phyloP scores from a whole-genome alignment of 2,797 vertebrate species.

The Odontamblyopus rebecca region DNA sequence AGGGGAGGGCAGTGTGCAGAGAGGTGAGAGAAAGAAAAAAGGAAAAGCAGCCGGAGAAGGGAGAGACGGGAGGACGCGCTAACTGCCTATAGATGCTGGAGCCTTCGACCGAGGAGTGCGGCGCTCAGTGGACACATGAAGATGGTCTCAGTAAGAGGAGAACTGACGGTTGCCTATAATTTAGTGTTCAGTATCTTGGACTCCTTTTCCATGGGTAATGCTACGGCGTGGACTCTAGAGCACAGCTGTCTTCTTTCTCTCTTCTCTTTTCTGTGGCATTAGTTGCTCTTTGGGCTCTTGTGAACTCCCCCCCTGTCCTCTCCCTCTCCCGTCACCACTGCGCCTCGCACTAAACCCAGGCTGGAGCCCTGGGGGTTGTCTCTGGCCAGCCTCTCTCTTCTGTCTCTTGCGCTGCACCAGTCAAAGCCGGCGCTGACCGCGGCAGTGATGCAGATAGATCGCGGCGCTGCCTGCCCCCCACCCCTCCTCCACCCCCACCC shows the following conservation, averaged over 20 bases:
- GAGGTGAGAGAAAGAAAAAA: constrained; percentile 54
- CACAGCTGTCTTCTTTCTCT: constrained; percentile 79
- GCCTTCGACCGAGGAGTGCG: constrained; percentile 70
- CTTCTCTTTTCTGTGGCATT: constrained; percentile 42
- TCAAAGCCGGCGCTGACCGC: constrained; percentile 68
- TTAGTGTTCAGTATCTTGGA: constrained; percentile 90
- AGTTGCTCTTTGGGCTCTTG: constrained; percentile 55
- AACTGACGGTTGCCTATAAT: constrained; percentile 90
- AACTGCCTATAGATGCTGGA: constrained; percentile 80
- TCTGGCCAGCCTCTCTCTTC: constrained; percentile 72
- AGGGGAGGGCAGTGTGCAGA: constrained; percentile 56
- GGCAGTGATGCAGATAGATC: constrained; percentile 89
- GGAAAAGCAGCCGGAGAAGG: constrained; percentile 69
- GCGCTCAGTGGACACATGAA: constrained; percentile 76
- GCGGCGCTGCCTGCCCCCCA: constrained; percentile 29
- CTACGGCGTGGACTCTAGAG: constrained; percentile 76
- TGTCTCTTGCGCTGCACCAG: constrained; percentile 81
- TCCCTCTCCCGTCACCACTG: constrained; percentile 24
- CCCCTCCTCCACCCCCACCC: neutral
- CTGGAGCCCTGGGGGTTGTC: constrained; percentile 69
- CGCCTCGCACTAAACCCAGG: constrained; percentile 40
- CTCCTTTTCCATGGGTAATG: constrained; percentile 90
- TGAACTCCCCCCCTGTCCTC: constrained; percentile 50
- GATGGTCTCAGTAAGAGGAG: constrained; percentile 88
- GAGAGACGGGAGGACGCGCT: constrained; percentile 67